Percentiles rank a stretch among this genome's conserved stretches.
These are phyloP conservation scores for Chunga burmeisteri DNA, from an alignment of 2,113 vertebrate species.

Conservation along the genomic window DNA sequence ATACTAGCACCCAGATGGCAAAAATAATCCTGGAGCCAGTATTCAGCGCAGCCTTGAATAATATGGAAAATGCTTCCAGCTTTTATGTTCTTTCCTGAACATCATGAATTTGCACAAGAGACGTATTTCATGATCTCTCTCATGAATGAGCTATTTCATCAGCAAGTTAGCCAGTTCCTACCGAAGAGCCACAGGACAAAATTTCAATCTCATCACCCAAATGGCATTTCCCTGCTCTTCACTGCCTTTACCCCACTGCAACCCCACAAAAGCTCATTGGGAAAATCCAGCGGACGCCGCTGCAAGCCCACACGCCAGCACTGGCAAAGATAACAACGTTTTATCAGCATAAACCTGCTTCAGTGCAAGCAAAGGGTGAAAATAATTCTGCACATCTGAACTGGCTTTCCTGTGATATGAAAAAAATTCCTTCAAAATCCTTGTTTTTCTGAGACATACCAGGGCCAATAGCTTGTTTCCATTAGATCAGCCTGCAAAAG, in stretches of 20 bases:
- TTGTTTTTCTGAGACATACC: not conserved
- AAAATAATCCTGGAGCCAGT: conserved; percentile 49
- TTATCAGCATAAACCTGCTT: not conserved
- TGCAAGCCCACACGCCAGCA: fast-evolving
- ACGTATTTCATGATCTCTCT: not conserved
- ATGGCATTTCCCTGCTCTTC: not conserved
- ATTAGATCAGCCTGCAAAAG: not conserved
- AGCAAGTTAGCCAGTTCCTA: not conserved
- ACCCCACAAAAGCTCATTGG: not conserved
- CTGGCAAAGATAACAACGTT: not conserved
- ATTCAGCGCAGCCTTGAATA: conserved; percentile 33
- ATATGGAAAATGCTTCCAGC: conserved; percentile 35
- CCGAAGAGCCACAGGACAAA: not conserved
- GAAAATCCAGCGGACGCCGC: not conserved
- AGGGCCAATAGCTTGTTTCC: not conserved
- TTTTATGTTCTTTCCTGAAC: conserved; percentile 43
- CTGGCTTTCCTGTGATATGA: not conserved
- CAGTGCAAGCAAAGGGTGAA: not conserved
- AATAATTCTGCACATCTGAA: not conserved
- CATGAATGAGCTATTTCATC: conserved; percentile 26
- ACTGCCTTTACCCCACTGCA: not conserved
- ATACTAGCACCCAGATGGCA: conserved; percentile 42
- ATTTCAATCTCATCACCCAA: not conserved
- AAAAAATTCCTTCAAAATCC: not conserved
- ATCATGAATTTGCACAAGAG: conserved; percentile 47